Conservation (phyloP, 2,888 invertebrate genomes). For the Rotaria sp. region DNA sequence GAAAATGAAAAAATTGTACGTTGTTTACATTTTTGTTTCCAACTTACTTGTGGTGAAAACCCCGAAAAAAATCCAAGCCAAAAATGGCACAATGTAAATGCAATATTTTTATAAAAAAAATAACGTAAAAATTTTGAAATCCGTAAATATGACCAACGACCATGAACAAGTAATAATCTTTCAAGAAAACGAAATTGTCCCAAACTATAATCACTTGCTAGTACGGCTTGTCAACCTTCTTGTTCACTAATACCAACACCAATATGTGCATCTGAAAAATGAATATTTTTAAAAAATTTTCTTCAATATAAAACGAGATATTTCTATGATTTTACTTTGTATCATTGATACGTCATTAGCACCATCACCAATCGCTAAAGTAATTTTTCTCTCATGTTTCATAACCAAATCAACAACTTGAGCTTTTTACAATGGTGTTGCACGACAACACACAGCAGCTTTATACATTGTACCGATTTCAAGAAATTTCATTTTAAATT, state of each 20-base stretch:
- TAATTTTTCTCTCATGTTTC: conserved; percentile 80
- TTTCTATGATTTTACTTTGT: conserved; percentile 66
- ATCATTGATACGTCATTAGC: conserved; percentile 99
- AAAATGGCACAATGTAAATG: conserved; percentile 96
- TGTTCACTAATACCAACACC: conserved; percentile 97
- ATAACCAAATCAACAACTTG: conserved; percentile 94
- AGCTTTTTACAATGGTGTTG: conserved; percentile 95
- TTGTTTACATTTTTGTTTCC: not conserved
- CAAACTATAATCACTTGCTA: conserved; percentile 93
- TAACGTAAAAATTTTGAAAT: conserved; percentile 93
- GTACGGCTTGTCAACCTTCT: conserved; percentile 93
- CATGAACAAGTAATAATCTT: conserved; percentile 77
- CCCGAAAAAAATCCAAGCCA: conserved; percentile 99
- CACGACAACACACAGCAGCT: conserved; percentile 79
- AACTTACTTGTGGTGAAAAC: conserved; percentile 87
- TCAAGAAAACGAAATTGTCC: conserved; percentile 94
- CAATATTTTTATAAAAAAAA: conserved; percentile 99
- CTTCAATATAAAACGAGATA: no score
- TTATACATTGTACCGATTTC: conserved; percentile 61
- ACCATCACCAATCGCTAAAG: conserved; percentile 93
- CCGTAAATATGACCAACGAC: conserved; percentile 74
- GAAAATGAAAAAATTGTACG: conserved; percentile 38
- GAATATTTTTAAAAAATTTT: not conserved
- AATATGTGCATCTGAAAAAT: conserved; percentile 71
- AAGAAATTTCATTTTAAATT: conserved; percentile 31